Evolutionary conservation across 2,113 vertebrate species (phyloP).

Genomic region (Lepus americanus): DNA sequence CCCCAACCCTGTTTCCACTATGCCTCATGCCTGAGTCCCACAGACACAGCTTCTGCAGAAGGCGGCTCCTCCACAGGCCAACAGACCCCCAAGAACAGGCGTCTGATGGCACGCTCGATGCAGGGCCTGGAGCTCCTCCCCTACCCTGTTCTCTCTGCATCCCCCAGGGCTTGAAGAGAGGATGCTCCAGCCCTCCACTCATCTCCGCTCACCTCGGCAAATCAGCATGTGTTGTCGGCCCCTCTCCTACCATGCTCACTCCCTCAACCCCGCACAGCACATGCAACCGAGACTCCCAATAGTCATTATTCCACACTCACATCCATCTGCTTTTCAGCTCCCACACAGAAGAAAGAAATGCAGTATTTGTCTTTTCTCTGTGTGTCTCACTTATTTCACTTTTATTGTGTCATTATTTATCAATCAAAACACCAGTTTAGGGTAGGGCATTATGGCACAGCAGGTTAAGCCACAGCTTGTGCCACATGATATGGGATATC

Average conservation of each 20-base stretch:
- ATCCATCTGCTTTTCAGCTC: no score
- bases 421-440: no score
- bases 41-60: constrained; percentile 87
- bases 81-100: constrained; percentile 55
- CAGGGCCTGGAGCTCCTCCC: neutral
- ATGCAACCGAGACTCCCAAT: neutral
- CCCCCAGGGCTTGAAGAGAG: neutral
- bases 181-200: neutral
- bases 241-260: neutral
- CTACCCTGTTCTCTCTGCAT: neutral
- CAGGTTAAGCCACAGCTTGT: no score
- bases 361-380: no score
- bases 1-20: neutral
- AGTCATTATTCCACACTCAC: no score
- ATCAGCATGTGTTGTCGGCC: neutral
- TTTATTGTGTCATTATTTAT: no score
- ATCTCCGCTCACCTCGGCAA: neutral
- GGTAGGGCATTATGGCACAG: no score
- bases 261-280: neutral
- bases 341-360: no score
- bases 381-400: no score
- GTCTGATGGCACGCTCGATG: neutral
- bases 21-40: neutral
- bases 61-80: constrained; percentile 83
- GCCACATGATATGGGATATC: no score